Conservation (phyloP, 2,888 invertebrate genomes). For the Quadroppia sp. region DNA sequence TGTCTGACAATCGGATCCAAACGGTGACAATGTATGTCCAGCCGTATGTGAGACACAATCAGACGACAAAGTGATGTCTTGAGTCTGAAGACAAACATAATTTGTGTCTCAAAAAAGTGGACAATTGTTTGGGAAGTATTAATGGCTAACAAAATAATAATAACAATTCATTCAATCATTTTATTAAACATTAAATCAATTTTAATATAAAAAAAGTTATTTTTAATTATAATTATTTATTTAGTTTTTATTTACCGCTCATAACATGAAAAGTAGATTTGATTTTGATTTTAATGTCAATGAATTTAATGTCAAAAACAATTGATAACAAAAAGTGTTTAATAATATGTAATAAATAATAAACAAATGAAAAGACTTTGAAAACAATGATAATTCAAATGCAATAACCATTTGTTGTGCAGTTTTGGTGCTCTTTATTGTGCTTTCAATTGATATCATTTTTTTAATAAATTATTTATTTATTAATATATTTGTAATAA, state of each 20-base stretch:
- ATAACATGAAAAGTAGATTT: too few species aligned
- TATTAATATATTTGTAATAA: slow-evolving; percentile 1
- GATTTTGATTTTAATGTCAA: too few species aligned
- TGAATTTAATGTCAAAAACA: too few species aligned
- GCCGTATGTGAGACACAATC: background rate
- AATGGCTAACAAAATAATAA: slow-evolving; percentile 8
- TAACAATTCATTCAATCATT: background rate
- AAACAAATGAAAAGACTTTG: background rate
- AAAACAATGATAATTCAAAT: too few species aligned
- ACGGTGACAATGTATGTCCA: too few species aligned
- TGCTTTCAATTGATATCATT: background rate
- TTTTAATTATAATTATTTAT: too few species aligned
- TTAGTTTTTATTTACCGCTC: too few species aligned
- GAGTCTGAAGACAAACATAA: background rate
- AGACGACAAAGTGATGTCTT: background rate
- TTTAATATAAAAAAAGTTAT: background rate
- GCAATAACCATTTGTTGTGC: background rate
- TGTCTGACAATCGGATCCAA: background rate
- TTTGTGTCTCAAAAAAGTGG: slow-evolving; percentile 7
- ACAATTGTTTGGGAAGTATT: background rate
- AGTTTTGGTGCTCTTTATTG: slow-evolving; percentile 10
- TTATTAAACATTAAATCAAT: background rate
- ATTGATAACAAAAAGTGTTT: too few species aligned
- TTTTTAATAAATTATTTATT: background rate
- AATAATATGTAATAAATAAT: background rate